Conservation (phyloP, 2,797 vertebrate genomes). For the Sciurus carolinensis region DNA sequence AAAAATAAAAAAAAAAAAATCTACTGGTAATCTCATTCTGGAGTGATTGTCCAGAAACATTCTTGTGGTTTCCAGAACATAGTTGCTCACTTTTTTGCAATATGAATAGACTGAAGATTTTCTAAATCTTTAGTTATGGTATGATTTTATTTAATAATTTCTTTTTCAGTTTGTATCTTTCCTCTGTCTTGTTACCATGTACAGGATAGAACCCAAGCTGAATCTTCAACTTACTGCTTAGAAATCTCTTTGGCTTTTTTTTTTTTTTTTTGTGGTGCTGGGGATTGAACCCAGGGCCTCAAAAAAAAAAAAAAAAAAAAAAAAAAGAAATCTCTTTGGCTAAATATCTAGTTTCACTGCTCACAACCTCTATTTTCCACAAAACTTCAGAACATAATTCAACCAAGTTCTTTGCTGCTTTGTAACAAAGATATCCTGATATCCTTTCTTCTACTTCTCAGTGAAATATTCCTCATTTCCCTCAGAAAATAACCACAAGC, state of each 20-base stretch:
- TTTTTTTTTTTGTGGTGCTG: no score
- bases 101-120: no score
- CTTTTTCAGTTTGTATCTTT: neutral
- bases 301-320: no score
- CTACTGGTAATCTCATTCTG: neutral
- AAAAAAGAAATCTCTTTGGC: neutral
- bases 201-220: neutral
- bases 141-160: neutral
- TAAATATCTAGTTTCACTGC: neutral
- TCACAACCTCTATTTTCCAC: neutral
- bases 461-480: neutral
- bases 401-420: neutral
- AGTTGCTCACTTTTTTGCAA: neutral
- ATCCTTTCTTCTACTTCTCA: neutral
- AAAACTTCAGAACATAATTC: neutral
- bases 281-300: no score
- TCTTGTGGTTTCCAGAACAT: neutral
- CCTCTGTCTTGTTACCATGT: neutral
- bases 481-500: neutral
- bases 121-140: neutral
- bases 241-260: neutral
- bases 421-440: no score
- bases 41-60: neutral
- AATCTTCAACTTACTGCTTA: neutral
- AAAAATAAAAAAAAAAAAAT: no score